phyloP scores from a whole-genome alignment of 2,113 vertebrate genomes.

The Carassius auratus region DNA sequence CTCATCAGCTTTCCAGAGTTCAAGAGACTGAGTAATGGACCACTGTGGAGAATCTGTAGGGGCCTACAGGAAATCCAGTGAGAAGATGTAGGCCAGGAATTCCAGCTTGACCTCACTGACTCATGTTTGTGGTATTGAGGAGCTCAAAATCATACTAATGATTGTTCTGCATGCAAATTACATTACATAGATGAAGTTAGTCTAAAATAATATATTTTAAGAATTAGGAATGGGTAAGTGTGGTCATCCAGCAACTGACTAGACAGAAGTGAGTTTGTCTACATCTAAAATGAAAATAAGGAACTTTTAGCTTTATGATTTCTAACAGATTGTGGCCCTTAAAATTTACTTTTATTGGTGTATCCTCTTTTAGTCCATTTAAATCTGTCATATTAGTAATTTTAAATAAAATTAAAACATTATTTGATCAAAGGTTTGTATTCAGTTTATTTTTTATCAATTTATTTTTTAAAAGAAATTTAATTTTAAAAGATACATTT shows the following conservation, averaged over 20 bases:
- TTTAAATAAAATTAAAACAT: neutral
- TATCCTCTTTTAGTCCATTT: neutral
- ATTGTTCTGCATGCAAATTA: neutral
- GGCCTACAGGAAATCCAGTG: slow-evolving; percentile 19
- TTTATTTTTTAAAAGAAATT: too few species aligned
- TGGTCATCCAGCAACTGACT: neutral
- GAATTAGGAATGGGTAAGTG: neutral
- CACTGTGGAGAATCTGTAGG: neutral
- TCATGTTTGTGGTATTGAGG: neutral
- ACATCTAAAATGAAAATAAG: neutral
- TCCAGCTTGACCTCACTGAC: slow-evolving; percentile 1
- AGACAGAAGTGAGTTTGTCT: neutral
- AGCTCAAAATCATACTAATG: too few species aligned
- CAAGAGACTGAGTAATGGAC: slow-evolving; percentile 5
- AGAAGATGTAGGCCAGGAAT: neutral
- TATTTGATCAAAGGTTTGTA: too few species aligned
- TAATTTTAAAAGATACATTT: too few species aligned
- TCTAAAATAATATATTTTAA: neutral
- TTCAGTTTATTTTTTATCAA: too few species aligned
- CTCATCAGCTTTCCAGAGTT: slow-evolving; percentile 1
- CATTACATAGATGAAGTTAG: neutral
- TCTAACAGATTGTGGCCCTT: neutral
- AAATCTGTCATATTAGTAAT: too few species aligned
- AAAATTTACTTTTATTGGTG: neutral
- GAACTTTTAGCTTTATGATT: neutral